These are phyloP conservation scores for Agrypnia vestita DNA, from an alignment of 1,140 invertebrate genomes.

Conservation along the genomic window DNA sequence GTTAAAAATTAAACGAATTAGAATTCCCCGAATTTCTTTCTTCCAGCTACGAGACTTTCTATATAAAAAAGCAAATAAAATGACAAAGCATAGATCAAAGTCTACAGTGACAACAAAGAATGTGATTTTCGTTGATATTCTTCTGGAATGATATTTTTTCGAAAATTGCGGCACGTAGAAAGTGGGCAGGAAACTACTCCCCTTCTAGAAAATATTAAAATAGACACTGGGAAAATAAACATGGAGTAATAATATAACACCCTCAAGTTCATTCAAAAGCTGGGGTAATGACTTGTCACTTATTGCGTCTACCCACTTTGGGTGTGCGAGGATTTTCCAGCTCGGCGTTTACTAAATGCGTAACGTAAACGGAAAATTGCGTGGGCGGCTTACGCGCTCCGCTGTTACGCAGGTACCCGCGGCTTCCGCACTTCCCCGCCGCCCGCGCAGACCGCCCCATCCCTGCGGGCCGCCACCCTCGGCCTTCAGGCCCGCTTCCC, in stretches of 20 bases:
- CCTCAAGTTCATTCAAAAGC: constrained; percentile 34
- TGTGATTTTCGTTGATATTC: too few relatives aligned
- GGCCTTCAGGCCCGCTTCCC: constrained; percentile 6
- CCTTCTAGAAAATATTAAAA: too few relatives aligned
- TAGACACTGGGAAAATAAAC: too few relatives aligned
- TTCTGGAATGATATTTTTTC: too few relatives aligned
- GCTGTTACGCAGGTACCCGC: not conserved
- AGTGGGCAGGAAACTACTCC: too few relatives aligned
- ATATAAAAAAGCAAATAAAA: too few relatives aligned
- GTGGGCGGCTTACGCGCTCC: constrained; percentile 13
- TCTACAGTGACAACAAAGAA: too few relatives aligned
- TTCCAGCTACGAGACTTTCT: too few relatives aligned
- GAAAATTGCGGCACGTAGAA: too few relatives aligned
- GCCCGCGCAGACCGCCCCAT: constrained; percentile 14
- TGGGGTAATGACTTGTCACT: constrained; percentile 27
- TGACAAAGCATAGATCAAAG: too few relatives aligned
- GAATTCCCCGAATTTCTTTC: too few relatives aligned
- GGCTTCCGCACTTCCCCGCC: not conserved
- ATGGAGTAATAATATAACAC: not conserved
- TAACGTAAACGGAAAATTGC: constrained; percentile 35
- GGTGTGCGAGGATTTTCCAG: constrained; percentile 29
- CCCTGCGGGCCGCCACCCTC: not conserved
- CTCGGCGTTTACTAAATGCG: constrained; percentile 23
- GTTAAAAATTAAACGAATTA: too few relatives aligned
- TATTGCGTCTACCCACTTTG: not conserved